These are phyloP conservation scores for Aurelia aurita DNA, from an alignment of 30 jellyfish, hydroid and myxozoan species.

Conservation along the genomic window DNA sequence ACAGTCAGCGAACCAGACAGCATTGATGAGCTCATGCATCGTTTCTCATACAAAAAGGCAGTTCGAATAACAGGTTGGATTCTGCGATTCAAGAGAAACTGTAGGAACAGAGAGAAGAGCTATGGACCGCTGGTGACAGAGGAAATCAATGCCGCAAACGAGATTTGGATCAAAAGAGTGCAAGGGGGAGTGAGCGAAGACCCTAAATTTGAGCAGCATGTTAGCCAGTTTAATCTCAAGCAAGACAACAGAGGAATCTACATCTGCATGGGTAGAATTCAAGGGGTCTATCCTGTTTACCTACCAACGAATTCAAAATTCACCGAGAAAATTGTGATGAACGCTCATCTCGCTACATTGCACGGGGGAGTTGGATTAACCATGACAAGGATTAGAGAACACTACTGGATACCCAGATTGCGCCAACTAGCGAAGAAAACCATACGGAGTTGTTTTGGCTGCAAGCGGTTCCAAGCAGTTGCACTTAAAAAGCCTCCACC, in stretches of 20 bases:
- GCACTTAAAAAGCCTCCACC: constrained; percentile 32
- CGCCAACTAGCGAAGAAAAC: constrained; percentile 23
- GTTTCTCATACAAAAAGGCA: not conserved
- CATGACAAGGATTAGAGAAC: not conserved
- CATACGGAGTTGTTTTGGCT: constrained; percentile 33
- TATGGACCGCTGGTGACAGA: not conserved
- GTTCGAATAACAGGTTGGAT: constrained; percentile 5
- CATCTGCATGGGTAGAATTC: not conserved
- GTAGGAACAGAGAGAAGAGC: not conserved
- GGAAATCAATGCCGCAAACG: not conserved
- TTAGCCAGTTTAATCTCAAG: too few relatives aligned
- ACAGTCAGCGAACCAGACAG: not conserved
- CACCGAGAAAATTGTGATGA: not conserved
- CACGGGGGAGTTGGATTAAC: constrained; percentile 25
- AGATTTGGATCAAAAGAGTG: not conserved
- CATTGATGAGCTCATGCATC: constrained; percentile 2
- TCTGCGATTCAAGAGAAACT: constrained; percentile 1
- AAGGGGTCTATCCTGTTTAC: not conserved
- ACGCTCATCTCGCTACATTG: not conserved
- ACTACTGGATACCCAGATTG: constrained; percentile 47
- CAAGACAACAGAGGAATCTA: not conserved
- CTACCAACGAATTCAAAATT: not conserved
- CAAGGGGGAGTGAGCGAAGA: not conserved
- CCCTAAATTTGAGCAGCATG: too few relatives aligned
- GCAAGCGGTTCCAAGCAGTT: constrained; percentile 30